Conservation (phyloP, 2,797 vertebrate genomes). For the Diplodus puntazzo region DNA sequence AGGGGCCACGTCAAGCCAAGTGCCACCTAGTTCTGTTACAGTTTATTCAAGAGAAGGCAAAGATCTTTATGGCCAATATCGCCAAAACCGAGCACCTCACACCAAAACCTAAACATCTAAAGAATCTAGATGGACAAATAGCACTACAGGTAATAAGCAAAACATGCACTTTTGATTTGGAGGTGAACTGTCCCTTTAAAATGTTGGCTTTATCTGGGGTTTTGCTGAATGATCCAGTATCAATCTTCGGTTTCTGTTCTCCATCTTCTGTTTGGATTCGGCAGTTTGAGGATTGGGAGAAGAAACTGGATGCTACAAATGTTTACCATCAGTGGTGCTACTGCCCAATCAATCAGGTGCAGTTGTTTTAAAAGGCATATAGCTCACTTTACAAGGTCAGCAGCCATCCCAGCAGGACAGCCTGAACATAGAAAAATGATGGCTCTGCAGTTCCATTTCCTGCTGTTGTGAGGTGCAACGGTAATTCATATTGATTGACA, state of each 20-base stretch:
- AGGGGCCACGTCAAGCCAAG: too few relatives aligned
- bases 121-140: too few relatives aligned
- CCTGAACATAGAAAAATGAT: slow-evolving; percentile 31
- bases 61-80: too few relatives aligned
- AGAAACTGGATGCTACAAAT: slow-evolving; percentile 3
- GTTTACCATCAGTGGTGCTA: neutral
- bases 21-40: too few relatives aligned
- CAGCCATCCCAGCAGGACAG: slow-evolving; percentile 20
- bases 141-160: too few relatives aligned
- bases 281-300: neutral
- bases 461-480: slow-evolving; percentile 17
- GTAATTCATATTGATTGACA: slow-evolving; percentile 39
- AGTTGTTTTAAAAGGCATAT: slow-evolving; percentile 49
- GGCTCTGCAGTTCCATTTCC: slow-evolving; percentile 36
- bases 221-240: neutral
- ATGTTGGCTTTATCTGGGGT: neutral
- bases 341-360: slow-evolving; percentile 29
- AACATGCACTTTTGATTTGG: too few relatives aligned
- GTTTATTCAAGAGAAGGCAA: too few relatives aligned
- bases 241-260: neutral
- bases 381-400: slow-evolving; percentile 51
- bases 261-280: neutral
- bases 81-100: too few relatives aligned
- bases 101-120: too few relatives aligned
- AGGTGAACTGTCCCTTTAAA: too few relatives aligned